A percentile compares a stretch with the other conserved stretches of the same genome.
Evolutionary conservation across 2,888 invertebrate genomes (phyloP).

Genomic region (Nymphalis polychloros): DNA sequence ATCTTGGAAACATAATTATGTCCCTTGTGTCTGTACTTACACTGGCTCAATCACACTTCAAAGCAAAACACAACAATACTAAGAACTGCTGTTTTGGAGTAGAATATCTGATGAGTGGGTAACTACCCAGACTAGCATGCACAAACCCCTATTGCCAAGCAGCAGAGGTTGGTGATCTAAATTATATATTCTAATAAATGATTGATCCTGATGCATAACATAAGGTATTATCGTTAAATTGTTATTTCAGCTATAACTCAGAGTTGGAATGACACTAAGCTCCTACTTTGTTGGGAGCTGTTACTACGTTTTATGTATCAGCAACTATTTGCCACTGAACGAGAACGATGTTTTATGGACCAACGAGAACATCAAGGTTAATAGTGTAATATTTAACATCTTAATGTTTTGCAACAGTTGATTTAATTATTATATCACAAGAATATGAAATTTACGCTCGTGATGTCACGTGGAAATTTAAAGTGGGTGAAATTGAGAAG

Average conservation of each 20-base stretch:
- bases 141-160: too few relatives aligned
- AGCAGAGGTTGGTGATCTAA: not conserved
- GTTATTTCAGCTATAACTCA: conserved; percentile 53
- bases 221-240: conserved; percentile 47
- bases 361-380: conserved; percentile 15
- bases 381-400: not conserved
- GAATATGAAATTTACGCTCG: too few relatives aligned
- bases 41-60: too few relatives aligned
- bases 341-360: conserved; percentile 20
- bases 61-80: too few relatives aligned
- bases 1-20: too few relatives aligned
- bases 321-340: conserved; percentile 8
- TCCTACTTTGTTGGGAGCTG: conserved; percentile 8
- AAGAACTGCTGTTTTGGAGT: too few relatives aligned
- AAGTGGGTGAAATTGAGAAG: too few relatives aligned
- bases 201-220: not conserved
- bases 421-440: not conserved
- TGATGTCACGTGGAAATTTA: too few relatives aligned
- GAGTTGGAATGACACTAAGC: conserved; percentile 43
- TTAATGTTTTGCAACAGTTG: conserved; percentile 1
- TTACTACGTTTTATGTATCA: conserved; percentile 29
- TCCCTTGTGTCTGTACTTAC: too few relatives aligned
- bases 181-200: not conserved
- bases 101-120: too few relatives aligned
- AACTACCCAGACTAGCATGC: too few relatives aligned